A percentile compares a stretch with the other conserved stretches of the same genome.
These are phyloP conservation scores for Oxycera nigricornis DNA, from an alignment of 2,888 invertebrate species.

Conservation along the genomic window DNA sequence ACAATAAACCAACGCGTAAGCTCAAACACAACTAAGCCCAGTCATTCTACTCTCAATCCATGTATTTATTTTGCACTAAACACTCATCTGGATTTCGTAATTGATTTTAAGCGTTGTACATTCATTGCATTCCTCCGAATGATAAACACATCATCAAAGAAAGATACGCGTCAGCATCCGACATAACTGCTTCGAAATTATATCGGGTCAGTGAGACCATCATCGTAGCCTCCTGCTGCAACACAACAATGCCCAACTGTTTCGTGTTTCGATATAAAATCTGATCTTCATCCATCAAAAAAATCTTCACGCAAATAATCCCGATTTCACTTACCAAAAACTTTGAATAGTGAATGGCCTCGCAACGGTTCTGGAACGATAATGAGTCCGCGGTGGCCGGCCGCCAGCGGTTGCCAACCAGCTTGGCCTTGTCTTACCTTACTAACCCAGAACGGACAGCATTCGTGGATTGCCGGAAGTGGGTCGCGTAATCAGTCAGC, in stretches of 20 bases:
- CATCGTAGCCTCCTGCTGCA: too few relatives aligned
- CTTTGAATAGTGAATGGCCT: not conserved
- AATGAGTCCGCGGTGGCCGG: not conserved
- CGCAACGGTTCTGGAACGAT: not conserved
- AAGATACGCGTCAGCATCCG: too few relatives aligned
- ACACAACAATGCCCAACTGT: not conserved
- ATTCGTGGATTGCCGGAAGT: conserved; percentile 26
- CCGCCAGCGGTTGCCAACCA: not conserved
- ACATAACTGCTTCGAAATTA: too few relatives aligned
- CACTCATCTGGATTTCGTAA: too few relatives aligned
- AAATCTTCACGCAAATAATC: conserved; percentile 21
- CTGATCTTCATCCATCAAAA: not conserved
- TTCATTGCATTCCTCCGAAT: too few relatives aligned
- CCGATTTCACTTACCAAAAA: conserved; percentile 30
- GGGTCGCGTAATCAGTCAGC: conserved; percentile 34
- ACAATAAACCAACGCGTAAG: too few relatives aligned
- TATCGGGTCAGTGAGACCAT: too few relatives aligned
- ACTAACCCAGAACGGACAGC: conserved; percentile 34
- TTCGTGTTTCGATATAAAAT: conserved; percentile 6
- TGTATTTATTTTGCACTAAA: too few relatives aligned
- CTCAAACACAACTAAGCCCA: too few relatives aligned
- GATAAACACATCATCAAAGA: too few relatives aligned
- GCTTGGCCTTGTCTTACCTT: conserved; percentile 5
- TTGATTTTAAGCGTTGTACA: too few relatives aligned
- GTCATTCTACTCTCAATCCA: too few relatives aligned